Percentiles rank a stretch among this genome's conserved stretches.
These are phyloP conservation scores for Parnassius mnemosyne DNA, from an alignment of 2,888 invertebrate genomes.

Conservation along the genomic window DNA sequence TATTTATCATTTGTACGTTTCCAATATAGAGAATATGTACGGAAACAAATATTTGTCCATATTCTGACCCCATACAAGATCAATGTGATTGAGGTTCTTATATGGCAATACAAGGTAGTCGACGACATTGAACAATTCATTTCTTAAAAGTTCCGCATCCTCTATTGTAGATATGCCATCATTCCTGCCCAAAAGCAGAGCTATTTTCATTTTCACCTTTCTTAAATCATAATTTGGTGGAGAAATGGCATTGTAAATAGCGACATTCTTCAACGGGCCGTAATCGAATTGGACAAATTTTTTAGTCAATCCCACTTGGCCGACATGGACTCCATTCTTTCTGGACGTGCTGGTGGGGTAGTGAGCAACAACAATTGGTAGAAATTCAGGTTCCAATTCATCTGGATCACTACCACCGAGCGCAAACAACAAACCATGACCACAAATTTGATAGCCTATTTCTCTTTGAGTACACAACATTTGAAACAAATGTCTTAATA, in stretches of 20 bases:
- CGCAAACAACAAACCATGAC: conserved; percentile 54
- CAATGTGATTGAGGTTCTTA: conserved; percentile 43
- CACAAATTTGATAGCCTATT: conserved; percentile 34
- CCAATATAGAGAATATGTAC: conserved; percentile 34
- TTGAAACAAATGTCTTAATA: conserved; percentile 19
- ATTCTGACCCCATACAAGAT: conserved; percentile 42
- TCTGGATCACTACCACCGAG: conserved; percentile 71
- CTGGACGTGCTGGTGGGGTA: conserved; percentile 43
- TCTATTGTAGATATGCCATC: conserved; percentile 68
- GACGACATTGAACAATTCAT: conserved; percentile 41
- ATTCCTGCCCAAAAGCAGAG: conserved; percentile 69
- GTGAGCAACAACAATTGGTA: conserved; percentile 36
- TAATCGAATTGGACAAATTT: conserved; percentile 37
- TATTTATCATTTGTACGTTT: conserved; percentile 24
- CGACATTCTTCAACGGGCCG: conserved; percentile 31
- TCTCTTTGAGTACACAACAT: conserved; percentile 31
- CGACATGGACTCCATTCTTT: conserved; percentile 38
- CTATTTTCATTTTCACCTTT: conserved; percentile 41
- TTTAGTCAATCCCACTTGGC: conserved; percentile 34
- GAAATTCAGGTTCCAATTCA: conserved; percentile 73
- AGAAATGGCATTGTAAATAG: conserved; percentile 31
- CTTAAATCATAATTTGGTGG: conserved; percentile 40
- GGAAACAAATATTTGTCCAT: conserved; percentile 45
- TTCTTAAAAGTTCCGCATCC: conserved; percentile 36
- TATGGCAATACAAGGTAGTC: conserved; percentile 37